A percentile compares a stretch with the other conserved stretches of the same genome.
phyloP scores from a whole-genome alignment of 1,140 invertebrate genomes.

The Pachypeltis micranthus region DNA sequence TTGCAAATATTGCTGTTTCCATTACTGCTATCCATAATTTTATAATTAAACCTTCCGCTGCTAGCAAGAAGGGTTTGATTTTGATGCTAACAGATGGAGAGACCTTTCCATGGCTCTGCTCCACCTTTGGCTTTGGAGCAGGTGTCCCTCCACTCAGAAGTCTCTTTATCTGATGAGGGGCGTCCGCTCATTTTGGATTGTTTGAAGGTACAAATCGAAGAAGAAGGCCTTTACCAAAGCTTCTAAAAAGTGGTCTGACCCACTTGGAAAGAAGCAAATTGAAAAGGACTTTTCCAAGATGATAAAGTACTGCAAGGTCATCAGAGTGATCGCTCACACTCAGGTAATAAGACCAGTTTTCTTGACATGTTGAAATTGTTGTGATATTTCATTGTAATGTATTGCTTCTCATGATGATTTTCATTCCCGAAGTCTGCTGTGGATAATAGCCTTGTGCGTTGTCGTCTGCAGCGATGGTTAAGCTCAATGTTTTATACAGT shows the following conservation, averaged over 20 bases:
- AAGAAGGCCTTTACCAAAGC: constrained; percentile 99
- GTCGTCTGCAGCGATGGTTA: background rate
- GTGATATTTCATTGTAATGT: no score
- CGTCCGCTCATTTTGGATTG: background rate
- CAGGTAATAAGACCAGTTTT: constrained; percentile 72
- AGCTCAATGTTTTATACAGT: background rate
- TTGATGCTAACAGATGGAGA: background rate
- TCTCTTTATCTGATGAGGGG: constrained; percentile 1
- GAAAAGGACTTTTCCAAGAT: constrained; percentile 95
- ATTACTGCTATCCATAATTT: no score
- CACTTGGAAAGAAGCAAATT: constrained; percentile 90
- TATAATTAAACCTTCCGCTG: background rate
- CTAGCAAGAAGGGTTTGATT: background rate
- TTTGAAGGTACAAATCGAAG: constrained; percentile 92
- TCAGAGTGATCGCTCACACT: constrained; percentile 94
- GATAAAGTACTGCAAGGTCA: constrained; percentile 94
- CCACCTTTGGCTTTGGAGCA: background rate
- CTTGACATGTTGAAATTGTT: constrained; percentile 9
- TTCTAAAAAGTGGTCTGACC: constrained; percentile 97
- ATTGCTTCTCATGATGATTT: background rate
- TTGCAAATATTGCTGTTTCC: no score
- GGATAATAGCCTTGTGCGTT: background rate
- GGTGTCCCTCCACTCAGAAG: background rate
- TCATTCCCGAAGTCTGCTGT: background rate
- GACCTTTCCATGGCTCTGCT: no score